Conservation (phyloP, 2,113 vertebrate genomes). For the Micromys minutus region DNA sequence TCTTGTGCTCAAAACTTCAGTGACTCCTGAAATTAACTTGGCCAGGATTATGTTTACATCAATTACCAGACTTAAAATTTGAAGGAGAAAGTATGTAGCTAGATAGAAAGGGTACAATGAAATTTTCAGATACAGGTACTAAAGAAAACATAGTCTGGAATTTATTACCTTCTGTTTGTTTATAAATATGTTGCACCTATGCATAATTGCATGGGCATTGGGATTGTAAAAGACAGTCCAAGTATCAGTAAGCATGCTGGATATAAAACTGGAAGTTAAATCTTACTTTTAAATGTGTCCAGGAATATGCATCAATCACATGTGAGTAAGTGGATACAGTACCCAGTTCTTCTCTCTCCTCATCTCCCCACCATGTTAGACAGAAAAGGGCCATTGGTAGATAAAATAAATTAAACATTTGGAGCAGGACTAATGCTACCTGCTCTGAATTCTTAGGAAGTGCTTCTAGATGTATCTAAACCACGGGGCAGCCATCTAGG, state of each 20-base stretch:
- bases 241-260: neutral
- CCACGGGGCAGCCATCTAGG: neutral
- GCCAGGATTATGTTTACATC: neutral
- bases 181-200: neutral
- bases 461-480: neutral
- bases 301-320: neutral
- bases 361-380: neutral
- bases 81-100: neutral
- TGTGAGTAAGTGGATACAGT: neutral
- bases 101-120: neutral
- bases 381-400: neutral
- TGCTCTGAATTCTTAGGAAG: neutral
- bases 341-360: neutral
- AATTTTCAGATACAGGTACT: neutral
- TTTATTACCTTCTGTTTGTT: neutral
- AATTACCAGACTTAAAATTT: slow-evolving; percentile 36
- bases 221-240: neutral
- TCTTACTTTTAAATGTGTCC: neutral
- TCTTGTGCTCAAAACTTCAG: slow-evolving; percentile 23
- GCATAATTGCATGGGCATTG: neutral
- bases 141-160: slow-evolving; percentile 44
- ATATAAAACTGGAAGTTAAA: slow-evolving; percentile 1
- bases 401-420: neutral
- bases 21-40: slow-evolving; percentile 31
- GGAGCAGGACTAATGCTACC: neutral